A percentile compares a stretch with the other conserved stretches of the same genome.
Conservation (phyloP, 2,113 vertebrate species). For the Thalassoma bifasciatum region DNA sequence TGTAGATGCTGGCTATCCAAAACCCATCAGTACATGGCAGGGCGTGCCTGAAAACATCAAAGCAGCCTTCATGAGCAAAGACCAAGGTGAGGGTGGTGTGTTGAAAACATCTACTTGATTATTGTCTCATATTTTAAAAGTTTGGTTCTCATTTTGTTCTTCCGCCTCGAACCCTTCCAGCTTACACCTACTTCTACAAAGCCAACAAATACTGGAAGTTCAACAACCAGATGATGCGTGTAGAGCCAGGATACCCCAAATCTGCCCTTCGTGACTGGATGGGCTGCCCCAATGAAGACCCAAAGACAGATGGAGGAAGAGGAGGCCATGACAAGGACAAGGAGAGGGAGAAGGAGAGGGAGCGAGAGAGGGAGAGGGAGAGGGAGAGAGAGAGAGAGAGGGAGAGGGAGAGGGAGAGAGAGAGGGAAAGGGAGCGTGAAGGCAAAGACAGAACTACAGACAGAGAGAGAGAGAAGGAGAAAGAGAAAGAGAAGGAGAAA, state of each 20-base stretch:
- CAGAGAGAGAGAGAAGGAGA: conserved; percentile 50
- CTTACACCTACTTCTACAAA: conserved; percentile 94
- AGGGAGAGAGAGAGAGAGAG: conserved; percentile 58
- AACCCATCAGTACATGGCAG: conserved; percentile 88
- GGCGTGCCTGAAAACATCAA: conserved; percentile 89
- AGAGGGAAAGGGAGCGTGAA: conserved; percentile 54
- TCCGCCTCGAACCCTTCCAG: conserved; percentile 65
- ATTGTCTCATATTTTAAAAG: neutral
- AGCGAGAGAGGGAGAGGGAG: conserved; percentile 52
- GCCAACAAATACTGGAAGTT: conserved; percentile 95
- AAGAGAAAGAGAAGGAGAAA: conserved; percentile 19
- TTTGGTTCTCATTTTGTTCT: conserved; percentile 19
- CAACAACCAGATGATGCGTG: conserved; percentile 91
- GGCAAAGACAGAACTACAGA: conserved; percentile 53
- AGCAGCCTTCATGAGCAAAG: conserved; percentile 90
- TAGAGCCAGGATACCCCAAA: conserved; percentile 91
- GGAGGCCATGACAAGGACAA: conserved; percentile 75
- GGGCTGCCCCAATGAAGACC: conserved; percentile 85
- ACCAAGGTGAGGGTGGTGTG: conserved; percentile 83
- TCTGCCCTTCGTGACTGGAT: conserved; percentile 91
- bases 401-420: conserved; percentile 34
- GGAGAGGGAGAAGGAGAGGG: conserved; percentile 57
- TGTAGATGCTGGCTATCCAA: conserved; percentile 89
- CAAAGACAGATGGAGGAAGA: conserved; percentile 75
- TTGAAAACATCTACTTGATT: neutral